Conservation (phyloP, 1,140 invertebrate species). For the Himalopsyche phryganea region DNA sequence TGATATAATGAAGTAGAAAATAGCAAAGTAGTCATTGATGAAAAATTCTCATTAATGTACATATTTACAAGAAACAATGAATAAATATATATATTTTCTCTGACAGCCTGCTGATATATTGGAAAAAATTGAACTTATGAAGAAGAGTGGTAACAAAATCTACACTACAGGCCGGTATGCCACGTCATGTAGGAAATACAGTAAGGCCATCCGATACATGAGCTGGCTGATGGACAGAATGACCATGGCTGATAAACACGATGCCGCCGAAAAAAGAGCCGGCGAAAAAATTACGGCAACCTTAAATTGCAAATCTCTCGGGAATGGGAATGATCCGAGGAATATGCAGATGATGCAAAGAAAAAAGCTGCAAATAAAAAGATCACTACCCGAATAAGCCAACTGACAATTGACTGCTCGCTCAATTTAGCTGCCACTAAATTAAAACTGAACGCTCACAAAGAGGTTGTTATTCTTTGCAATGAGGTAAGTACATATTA, state of each 20-base stretch:
- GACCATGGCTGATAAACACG: slow-evolving; percentile 22
- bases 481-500: slow-evolving; percentile 52
- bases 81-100: slow-evolving; percentile 13
- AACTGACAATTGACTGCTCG: slow-evolving; percentile 42
- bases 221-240: slow-evolving; percentile 40
- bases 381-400: too few relatives aligned
- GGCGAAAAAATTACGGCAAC: neutral
- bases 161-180: slow-evolving; percentile 59
- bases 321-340: slow-evolving; percentile 28
- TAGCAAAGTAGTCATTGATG: too few relatives aligned
- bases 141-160: slow-evolving; percentile 68
- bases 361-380: too few relatives aligned
- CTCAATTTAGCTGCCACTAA: slow-evolving; percentile 69
- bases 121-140: slow-evolving; percentile 58
- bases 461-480: slow-evolving; percentile 59
- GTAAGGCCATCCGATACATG: slow-evolving; percentile 69
- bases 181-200: slow-evolving; percentile 67
- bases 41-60: too few relatives aligned
- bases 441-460: slow-evolving; percentile 61
- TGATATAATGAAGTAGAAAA: too few relatives aligned
- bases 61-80: too few relatives aligned
- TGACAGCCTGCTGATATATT: slow-evolving; percentile 43
- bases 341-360: too few relatives aligned
- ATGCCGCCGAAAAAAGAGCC: neutral
- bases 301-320: slow-evolving; percentile 24